phyloP scores from a whole-genome alignment of 2,113 vertebrate species.

The Rhinogobius similis region DNA sequence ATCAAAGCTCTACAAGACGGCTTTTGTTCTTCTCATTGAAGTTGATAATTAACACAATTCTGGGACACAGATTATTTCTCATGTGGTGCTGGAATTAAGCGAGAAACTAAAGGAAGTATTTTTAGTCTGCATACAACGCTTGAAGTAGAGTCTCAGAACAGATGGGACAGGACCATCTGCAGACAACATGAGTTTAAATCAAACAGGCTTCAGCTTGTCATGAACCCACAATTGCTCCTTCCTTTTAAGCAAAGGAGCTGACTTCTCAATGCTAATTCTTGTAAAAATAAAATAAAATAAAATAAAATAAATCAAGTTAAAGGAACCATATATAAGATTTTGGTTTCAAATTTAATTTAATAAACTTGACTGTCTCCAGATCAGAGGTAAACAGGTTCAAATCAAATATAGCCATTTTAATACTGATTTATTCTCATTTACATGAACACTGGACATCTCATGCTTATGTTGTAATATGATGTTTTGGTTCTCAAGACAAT shows the following conservation, averaged over 20 bases:
- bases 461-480: too few species aligned
- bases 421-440: too few species aligned
- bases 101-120: slow-evolving; percentile 7
- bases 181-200: slow-evolving; percentile 1
- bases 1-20: background rate
- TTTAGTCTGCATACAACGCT: background rate
- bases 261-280: background rate
- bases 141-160: slow-evolving; percentile 6
- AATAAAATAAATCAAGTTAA: too few species aligned
- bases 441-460: too few species aligned
- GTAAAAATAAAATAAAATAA: background rate
- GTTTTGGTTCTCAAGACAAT: too few species aligned
- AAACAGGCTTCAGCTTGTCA: background rate
- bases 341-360: too few species aligned
- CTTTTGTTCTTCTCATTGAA: background rate
- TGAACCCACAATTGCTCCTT: background rate
- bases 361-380: too few species aligned
- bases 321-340: too few species aligned
- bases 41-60: slow-evolving; percentile 1
- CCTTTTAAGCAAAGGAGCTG: background rate
- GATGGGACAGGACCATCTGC: slow-evolving; percentile 5
- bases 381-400: too few species aligned
- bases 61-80: slow-evolving; percentile 1
- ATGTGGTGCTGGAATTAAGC: background rate
- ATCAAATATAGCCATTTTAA: too few species aligned